These are phyloP conservation scores for Cynaeus angustus DNA, from an alignment of 2,888 invertebrate species.

Conservation along the genomic window DNA sequence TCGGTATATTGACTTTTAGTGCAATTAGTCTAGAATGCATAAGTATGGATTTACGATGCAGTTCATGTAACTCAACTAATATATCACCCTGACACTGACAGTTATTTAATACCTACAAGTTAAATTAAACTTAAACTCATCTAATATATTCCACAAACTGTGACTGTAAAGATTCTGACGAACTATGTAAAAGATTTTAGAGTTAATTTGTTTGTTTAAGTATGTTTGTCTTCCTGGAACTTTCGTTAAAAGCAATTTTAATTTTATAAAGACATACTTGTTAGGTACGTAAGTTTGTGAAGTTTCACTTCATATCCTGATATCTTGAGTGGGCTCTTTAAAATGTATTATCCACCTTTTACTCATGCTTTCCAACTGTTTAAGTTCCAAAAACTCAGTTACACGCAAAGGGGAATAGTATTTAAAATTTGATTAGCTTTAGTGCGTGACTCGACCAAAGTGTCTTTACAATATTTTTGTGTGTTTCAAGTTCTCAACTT, in stretches of 20 bases:
- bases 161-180: neutral
- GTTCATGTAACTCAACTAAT: neutral
- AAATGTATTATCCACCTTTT: slow-evolving; percentile 25
- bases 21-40: slow-evolving; percentile 1
- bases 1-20: neutral
- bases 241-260: slow-evolving; percentile 20
- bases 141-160: neutral
- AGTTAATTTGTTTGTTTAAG: neutral
- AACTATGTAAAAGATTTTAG: neutral
- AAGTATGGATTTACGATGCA: slow-evolving; percentile 2
- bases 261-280: slow-evolving; percentile 16
- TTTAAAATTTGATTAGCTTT: slow-evolving; percentile 40
- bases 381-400: slow-evolving; percentile 16
- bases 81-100: neutral
- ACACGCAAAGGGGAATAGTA: slow-evolving; percentile 8
- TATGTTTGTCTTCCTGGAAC: neutral
- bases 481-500: slow-evolving; percentile 13
- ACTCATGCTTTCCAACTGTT: slow-evolving; percentile 4
- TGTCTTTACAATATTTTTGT: slow-evolving; percentile 14
- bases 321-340: slow-evolving; percentile 7
- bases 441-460: slow-evolving; percentile 24
- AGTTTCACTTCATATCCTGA: slow-evolving; percentile 4
- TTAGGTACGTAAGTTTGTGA: slow-evolving; percentile 7
- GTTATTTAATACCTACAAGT: neutral
- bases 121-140: neutral